Evolutionary conservation across 2,797 vertebrate species (phyloP).

Genomic region (Girardinus metallicus): DNA sequence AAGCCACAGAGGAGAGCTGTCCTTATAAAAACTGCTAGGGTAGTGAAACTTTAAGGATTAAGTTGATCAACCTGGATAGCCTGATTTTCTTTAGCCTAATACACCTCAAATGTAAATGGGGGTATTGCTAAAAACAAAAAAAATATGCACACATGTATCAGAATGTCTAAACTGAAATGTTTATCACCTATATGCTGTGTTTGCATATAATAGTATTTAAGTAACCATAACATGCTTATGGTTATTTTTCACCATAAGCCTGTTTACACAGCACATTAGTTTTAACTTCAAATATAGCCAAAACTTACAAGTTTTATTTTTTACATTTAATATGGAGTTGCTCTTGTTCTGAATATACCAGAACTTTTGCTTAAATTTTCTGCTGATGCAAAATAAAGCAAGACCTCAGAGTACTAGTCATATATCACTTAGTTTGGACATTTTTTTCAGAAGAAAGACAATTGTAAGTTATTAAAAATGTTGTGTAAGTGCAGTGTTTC

Average conservation of each 20-base stretch:
- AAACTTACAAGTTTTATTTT: background rate
- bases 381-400: background rate
- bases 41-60: constrained; percentile 57
- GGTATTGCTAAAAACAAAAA: constrained; percentile 21
- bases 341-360: background rate
- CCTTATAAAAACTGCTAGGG: constrained; percentile 36
- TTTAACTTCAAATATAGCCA: background rate
- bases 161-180: constrained; percentile 44
- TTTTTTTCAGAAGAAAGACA: too few relatives aligned
- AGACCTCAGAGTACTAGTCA: background rate
- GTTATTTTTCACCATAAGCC: background rate
- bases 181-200: constrained; percentile 19
- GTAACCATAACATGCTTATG: too few relatives aligned
- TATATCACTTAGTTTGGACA: background rate
- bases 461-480: too few relatives aligned
- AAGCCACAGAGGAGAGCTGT: constrained; percentile 36
- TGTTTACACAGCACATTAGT: background rate
- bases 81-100: constrained; percentile 48
- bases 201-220: too few relatives aligned
- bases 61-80: constrained; percentile 32
- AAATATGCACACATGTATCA: constrained; percentile 18
- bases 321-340: background rate
- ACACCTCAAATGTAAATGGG: constrained; percentile 32
- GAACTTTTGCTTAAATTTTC: background rate
- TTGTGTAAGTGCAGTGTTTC: background rate